These are phyloP conservation scores for Valencia hispanica DNA, from an alignment of 2,797 vertebrate genomes.

Conservation along the genomic window DNA sequence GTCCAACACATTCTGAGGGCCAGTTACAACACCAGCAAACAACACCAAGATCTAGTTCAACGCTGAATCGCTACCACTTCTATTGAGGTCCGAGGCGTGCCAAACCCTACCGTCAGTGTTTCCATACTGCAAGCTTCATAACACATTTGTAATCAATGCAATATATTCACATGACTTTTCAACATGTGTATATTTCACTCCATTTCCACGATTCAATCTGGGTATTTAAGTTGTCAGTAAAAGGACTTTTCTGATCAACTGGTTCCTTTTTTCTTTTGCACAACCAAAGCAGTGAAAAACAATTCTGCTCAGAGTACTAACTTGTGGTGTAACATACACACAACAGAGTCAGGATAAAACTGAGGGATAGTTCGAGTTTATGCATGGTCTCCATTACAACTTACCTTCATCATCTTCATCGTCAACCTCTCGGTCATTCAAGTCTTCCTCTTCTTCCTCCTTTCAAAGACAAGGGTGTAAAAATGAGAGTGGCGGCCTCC, in stretches of 20 bases:
- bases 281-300: neutral
- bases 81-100: neutral
- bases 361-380: neutral
- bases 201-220: no score
- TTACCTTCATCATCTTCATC: constrained; percentile 89
- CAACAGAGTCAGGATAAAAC: neutral
- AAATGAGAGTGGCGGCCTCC: neutral
- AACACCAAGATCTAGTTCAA: neutral
- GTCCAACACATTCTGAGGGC: no score
- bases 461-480: constrained; percentile 17
- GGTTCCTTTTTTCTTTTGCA: neutral
- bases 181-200: no score
- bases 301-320: neutral
- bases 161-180: no score
- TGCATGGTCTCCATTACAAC: constrained; percentile 21
- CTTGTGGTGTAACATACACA: neutral
- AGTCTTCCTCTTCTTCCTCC: constrained; percentile 93
- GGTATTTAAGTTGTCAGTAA: no score
- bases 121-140: no score
- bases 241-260: neutral
- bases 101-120: no score
- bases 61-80: neutral
- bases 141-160: no score
- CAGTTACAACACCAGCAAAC: neutral
- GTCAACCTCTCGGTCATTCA: constrained; percentile 91